Percentiles rank a stretch among this genome's conserved stretches.
Evolutionary conservation across 2,888 invertebrate species (phyloP).

Genomic region (Autographa pulchrina): DNA sequence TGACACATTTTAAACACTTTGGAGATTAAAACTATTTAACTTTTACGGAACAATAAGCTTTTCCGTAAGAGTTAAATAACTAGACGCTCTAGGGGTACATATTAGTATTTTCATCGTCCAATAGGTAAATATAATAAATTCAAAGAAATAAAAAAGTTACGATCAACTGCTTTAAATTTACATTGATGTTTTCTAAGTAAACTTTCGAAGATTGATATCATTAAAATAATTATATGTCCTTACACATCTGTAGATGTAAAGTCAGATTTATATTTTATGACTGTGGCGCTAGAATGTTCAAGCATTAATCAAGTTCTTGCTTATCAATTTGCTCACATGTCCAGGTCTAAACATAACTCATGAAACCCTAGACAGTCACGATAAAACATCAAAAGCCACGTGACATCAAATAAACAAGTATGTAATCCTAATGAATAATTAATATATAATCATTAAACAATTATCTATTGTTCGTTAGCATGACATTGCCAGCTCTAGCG

Average conservation of each 20-base stretch:
- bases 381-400: constrained; percentile 31
- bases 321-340: not conserved
- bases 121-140: too few relatives aligned
- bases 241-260: too few relatives aligned
- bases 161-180: too few relatives aligned
- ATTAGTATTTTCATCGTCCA: too few relatives aligned
- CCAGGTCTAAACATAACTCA: not conserved
- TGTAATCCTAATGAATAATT: constrained; percentile 54
- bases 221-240: too few relatives aligned
- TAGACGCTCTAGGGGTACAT: too few relatives aligned
- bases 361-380: not conserved
- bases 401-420: constrained; percentile 39
- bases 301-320: not conserved
- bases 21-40: too few relatives aligned
- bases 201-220: too few relatives aligned
- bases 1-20: not conserved
- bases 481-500: constrained; percentile 45
- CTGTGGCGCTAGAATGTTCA: not conserved
- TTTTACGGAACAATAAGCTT: too few relatives aligned
- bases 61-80: too few relatives aligned
- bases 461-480: constrained; percentile 60
- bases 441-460: constrained; percentile 54
- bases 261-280: not conserved
- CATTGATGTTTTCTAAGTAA: too few relatives aligned
- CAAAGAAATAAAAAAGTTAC: too few relatives aligned